Evolutionary conservation across 2,888 invertebrate genomes (phyloP), one percentile per base, ranked within the genome.

Genomic region (Trissoscelio sp.): DNA sequence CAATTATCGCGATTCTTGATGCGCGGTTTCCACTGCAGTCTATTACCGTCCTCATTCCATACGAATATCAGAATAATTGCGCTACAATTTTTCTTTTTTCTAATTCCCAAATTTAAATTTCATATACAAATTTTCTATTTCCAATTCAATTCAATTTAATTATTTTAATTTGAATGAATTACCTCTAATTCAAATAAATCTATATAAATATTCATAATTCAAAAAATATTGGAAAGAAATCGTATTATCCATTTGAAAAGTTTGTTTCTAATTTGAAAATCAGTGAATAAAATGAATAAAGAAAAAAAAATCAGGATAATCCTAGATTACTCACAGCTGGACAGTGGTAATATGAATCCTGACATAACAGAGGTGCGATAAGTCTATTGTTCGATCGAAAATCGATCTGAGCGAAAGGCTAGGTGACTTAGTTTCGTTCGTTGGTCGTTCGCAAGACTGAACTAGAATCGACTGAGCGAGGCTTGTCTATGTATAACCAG

Each of bases 401-500:
- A 48, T 55, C 18, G 57, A 70, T 70, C 46, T 16, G 22, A 60
- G 67, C 62, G 39, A 58, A 73, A 57, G 48, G 57, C 57, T 11
- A 69, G 48, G 53, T 46, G 64, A 42, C 73, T 73, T 60, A 57
- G 81, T 83, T 79, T 85, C 78, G 81, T 73, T n/a, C 74, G 62
- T 24, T 31, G 16, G 67, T 78, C 81, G 78, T 70, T 84, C 66
- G 81, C 82, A 77, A 81, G 82, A 67, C 83, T 79, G 82, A 74
- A 85, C 85, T 85, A 84, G 83, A 85, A 86, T 84, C 77, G 79
- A 84, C 83, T 86, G 84, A 85, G 85, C 86, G 79, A 67, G 83
- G 85, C 84, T 87, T 84, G 85, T 87, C 87, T 88, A 85, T 87
- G 86, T 88, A 86, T 88, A 88, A 89, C 86, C 85, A 87, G 88